Conservation (phyloP, 2,888 invertebrate species). For the Isoperla grammatica region DNA sequence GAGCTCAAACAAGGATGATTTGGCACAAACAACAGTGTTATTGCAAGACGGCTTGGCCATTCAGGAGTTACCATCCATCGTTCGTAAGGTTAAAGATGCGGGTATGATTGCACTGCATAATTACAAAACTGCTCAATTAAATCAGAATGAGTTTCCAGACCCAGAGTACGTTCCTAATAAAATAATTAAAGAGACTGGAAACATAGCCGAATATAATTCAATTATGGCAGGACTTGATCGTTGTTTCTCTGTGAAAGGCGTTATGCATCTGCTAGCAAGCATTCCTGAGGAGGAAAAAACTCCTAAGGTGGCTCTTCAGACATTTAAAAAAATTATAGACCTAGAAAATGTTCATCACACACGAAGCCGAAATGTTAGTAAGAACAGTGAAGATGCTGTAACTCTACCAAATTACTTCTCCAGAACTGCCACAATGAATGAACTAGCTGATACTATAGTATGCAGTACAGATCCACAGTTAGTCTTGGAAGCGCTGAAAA, state of each 20-base stretch:
- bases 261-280: conserved; percentile 44
- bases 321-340: conserved; percentile 45
- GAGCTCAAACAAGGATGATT: conserved; percentile 31
- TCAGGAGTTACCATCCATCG: conserved; percentile 60
- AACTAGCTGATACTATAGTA: conserved; percentile 46
- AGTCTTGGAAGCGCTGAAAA: conserved; percentile 43
- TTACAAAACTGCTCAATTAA: background rate
- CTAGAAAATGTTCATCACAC: conserved; percentile 43
- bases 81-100: conserved; percentile 43
- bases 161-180: background rate
- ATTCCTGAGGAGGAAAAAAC: conserved; percentile 47
- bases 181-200: conserved; percentile 18
- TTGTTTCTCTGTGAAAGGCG: conserved; percentile 39
- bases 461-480: conserved; percentile 41
- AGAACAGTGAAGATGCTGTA: conserved; percentile 34
- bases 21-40: conserved; percentile 50
- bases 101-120: conserved; percentile 19
- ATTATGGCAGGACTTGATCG: conserved; percentile 39
- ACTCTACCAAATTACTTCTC: conserved; percentile 40
- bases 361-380: conserved; percentile 32
- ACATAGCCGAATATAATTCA: conserved; percentile 28
- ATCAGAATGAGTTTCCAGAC: background rate
- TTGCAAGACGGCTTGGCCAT: conserved; percentile 62
- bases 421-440: conserved; percentile 44
- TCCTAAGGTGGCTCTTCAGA: conserved; percentile 44